Percentiles rank a stretch among this genome's conserved stretches.
Evolutionary conservation across 2,113 vertebrate genomes (phyloP).

Genomic region (Trachemys scripta): DNA sequence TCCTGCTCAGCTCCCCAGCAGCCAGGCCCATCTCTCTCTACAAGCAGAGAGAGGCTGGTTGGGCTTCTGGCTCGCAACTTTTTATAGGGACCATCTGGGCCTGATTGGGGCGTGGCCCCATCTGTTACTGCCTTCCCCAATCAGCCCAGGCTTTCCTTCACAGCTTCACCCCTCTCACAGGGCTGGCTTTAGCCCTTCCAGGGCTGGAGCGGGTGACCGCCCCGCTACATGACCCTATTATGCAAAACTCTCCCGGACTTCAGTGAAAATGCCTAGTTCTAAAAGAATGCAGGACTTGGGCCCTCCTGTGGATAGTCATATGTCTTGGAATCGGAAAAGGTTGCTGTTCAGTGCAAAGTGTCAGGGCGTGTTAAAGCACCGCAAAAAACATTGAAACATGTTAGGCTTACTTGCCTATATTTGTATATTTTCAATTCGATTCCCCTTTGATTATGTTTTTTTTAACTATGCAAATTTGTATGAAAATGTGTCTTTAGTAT

Average conservation of each 20-base stretch:
- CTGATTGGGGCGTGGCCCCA: no score
- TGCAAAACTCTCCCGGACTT: neutral
- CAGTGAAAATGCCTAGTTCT: accelerated
- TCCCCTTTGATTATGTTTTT: neutral
- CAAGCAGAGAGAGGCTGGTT: no score
- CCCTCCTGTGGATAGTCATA: neutral
- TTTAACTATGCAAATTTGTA: neutral
- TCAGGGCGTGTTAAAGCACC: neutral
- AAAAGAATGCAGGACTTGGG: neutral
- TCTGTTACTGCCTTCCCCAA: no score
- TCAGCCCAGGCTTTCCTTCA: no score
- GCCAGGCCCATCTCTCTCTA: no score
- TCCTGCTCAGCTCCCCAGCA: no score
- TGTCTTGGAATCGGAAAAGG: neutral
- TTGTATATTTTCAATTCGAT: neutral
- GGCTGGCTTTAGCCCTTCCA: no score
- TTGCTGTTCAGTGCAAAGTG: neutral
- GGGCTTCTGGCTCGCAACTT: no score
- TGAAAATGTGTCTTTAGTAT: neutral
- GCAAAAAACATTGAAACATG: neutral
- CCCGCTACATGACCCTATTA: neutral
- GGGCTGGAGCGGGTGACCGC: no score
- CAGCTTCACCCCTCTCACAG: no score
- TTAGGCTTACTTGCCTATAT: neutral
- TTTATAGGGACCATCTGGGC: no score